These are phyloP conservation scores for Patella ulyssiponensis DNA, from an alignment of 2,888 invertebrate genomes.

Conservation along the genomic window DNA sequence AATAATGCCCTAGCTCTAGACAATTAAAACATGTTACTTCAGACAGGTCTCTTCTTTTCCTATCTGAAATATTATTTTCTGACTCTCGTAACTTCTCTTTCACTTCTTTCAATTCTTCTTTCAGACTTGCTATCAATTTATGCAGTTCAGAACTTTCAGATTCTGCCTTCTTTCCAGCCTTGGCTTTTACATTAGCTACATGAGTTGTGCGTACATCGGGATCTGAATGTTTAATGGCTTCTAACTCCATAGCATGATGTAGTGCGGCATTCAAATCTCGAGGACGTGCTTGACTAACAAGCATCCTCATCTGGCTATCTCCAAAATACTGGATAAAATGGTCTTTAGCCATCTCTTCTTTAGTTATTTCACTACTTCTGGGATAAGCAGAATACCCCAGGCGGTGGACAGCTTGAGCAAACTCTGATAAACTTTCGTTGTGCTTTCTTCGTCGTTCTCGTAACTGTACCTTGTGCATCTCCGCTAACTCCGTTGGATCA, in stretches of 20 bases:
- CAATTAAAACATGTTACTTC: not conserved
- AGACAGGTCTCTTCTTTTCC: not conserved
- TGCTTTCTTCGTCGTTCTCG: not conserved
- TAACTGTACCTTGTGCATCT: not conserved
- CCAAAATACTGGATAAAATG: constrained; percentile 1
- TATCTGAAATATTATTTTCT: too few species aligned
- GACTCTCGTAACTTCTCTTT: not conserved
- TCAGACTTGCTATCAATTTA: not conserved
- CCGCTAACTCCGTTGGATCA: not conserved
- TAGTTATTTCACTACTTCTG: not conserved
- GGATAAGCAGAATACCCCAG: not conserved
- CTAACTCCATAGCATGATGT: not conserved
- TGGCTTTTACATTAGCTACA: not conserved
- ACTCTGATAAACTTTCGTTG: not conserved
- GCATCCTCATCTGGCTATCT: not conserved
- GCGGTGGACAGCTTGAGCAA: not conserved
- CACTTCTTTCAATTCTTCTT: not conserved
- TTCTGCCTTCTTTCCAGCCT: not conserved
- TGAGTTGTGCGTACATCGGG: not conserved
- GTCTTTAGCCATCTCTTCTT: not conserved
- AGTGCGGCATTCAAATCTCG: constrained; percentile 5
- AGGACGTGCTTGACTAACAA: not conserved
- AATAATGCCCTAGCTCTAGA: constrained; percentile 4
- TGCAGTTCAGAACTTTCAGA: too few species aligned
- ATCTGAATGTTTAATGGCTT: not conserved